Evolutionary conservation across 1,140 invertebrate species (phyloP), one percentile per base, ranked within the genome.

Genomic region (Eurytemora carolleeae): DNA sequence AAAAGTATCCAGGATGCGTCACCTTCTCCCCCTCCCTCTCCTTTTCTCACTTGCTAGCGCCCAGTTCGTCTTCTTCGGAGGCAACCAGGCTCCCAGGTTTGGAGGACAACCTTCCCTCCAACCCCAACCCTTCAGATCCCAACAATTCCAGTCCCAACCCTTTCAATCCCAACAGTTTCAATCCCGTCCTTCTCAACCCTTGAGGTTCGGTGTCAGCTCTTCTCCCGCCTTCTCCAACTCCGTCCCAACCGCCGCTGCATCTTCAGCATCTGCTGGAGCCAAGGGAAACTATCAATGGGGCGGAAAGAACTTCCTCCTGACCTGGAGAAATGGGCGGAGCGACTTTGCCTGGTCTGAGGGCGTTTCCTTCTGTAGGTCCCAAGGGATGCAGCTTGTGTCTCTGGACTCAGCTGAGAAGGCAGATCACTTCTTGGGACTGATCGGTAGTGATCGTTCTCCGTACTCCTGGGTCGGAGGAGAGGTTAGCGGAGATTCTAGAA

Each of bases 391-490:
- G 18, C 18, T 55, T 3, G 21, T 55, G 17, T 55, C 54, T 21
- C 18, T 55, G 54, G 54, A 55, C 20, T 55, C 54, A 17, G n/a
- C 54, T 21, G n/a, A 17, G 17, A 55, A 55, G 54, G 21, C 21
- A 17, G 21, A 55, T 21, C 54, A 55, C 54, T 55, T 55, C 18
- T 55, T 55, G 17, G 21, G 21, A 17, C 54, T 55, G n/a, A 12
- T 55, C 3, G 17, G 21, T 18, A 55, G 21, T 18, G 54, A 55
- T 12, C n/a, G 54, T 12, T 18, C 21, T 20, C 17, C n/a, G 21
- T 55, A 55, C 54, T 55, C 21, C 54, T 55, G 54, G 54, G 21
- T 21, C 54, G 54, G 54, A 18, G 54, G 54, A 18, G 21, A 21
- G 17, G 12, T 55, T 21, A 15, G 21, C 18, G 21, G 54, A 55